Percentiles rank a stretch among this genome's conserved stretches.
Evolutionary conservation across 2,113 vertebrate species (phyloP).

Genomic region (Nansenia antarctica): DNA sequence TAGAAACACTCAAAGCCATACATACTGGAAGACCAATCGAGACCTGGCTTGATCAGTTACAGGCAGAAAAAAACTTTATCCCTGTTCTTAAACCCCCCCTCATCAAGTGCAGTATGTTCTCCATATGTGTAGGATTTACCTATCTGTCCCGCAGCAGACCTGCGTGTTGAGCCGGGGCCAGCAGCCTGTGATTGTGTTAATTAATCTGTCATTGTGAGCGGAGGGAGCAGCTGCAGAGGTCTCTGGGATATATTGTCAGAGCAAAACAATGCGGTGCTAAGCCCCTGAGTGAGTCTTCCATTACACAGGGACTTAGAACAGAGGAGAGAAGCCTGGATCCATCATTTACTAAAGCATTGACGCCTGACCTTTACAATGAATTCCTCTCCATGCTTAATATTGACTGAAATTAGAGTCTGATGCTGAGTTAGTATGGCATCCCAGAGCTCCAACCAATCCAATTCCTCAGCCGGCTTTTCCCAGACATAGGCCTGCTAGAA

Average conservation of each 20-base stretch:
- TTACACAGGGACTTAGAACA: conserved; percentile 84
- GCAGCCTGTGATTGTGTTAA: conserved; percentile 96
- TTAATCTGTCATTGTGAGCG: conserved; percentile 99
- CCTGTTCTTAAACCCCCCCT: conserved; percentile 82
- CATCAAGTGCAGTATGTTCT: conserved; percentile 84
- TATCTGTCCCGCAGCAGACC: conserved; percentile 96
- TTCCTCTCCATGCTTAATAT: conserved; percentile 92
- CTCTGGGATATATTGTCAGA: conserved; percentile 96
- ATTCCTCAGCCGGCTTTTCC: conserved; percentile 73
- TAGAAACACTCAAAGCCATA: conserved; percentile 50
- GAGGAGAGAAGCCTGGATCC: conserved; percentile 71
- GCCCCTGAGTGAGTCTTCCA: conserved; percentile 93
- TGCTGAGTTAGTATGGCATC: conserved; percentile 82
- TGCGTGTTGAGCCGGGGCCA: conserved; percentile 95
- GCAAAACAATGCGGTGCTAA: conserved; percentile 96
- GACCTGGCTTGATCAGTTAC: conserved; percentile 67
- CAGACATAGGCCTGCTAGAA: conserved; percentile 75
- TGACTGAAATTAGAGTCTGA: conserved; percentile 91
- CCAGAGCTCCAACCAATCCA: conserved; percentile 67
- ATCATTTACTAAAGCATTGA: conserved; percentile 94
- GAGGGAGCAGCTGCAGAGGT: conserved; percentile 95
- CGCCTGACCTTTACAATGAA: conserved; percentile 94
- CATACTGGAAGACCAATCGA: conserved; percentile 46
- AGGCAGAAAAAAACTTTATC: conserved; percentile 76
- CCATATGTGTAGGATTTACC: conserved; percentile 98